These are phyloP conservation scores for Mionectes macconnelli DNA, from an alignment of 2,113 vertebrate genomes.

Conservation along the genomic window DNA sequence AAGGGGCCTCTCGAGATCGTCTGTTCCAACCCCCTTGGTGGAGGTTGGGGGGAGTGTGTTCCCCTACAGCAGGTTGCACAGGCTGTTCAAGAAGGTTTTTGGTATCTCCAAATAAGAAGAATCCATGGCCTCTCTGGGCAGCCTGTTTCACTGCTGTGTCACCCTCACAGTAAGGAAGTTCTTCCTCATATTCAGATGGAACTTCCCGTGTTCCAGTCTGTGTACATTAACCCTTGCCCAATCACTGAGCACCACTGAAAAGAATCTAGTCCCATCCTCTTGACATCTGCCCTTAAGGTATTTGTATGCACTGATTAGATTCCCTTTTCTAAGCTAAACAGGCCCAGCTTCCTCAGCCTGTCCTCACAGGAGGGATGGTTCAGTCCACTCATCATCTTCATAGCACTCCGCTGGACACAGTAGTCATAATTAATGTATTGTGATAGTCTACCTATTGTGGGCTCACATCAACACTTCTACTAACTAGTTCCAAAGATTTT, in stretches of 20 bases:
- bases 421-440: neutral
- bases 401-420: neutral
- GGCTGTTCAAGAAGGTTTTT: neutral
- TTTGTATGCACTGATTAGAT: neutral
- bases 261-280: rapidly evolving
- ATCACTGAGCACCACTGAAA: neutral
- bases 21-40: too few relatives aligned
- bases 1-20: neutral
- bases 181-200: neutral
- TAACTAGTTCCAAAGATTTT: neutral
- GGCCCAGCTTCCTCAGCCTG: neutral
- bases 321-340: neutral
- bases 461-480: neutral
- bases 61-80: neutral
- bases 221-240: rapidly evolving
- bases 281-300: neutral
- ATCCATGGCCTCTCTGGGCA: neutral
- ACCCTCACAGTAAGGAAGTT: neutral
- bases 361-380: neutral
- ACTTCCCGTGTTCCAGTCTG: neutral
- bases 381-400: rapidly evolving
- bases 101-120: neutral
- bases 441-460: neutral
- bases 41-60: too few relatives aligned
- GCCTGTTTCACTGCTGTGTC: neutral